A percentile compares a stretch with the other conserved stretches of the same genome.
Conservation (phyloP, 2,113 vertebrate species). For the Tylochromis polylepis region DNA sequence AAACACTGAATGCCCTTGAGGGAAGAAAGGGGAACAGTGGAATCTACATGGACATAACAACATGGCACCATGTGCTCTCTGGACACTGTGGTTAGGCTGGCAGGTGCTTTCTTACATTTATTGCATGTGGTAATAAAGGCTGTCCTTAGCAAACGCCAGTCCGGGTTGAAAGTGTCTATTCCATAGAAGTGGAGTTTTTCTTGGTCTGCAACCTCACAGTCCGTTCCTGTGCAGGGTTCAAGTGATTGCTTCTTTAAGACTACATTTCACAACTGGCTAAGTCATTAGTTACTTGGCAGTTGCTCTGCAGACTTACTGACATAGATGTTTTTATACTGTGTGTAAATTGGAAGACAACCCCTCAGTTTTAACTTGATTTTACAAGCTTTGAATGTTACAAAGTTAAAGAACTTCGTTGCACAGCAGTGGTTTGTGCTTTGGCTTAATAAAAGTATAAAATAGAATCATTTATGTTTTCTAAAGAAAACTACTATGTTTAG, state of each 20-base stretch:
- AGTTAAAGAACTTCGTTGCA: neutral
- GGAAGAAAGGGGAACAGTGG: neutral
- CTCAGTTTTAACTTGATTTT: neutral
- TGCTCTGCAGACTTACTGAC: no score
- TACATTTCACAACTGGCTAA: no score
- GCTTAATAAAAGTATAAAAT: neutral
- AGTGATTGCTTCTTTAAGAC: no score
- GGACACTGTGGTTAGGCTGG: neutral
- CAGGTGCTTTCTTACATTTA: neutral
- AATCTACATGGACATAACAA: neutral
- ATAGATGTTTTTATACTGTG: no score
- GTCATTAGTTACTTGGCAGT: no score
- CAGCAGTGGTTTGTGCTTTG: neutral
- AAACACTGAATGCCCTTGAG: neutral
- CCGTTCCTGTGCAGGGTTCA: no score
- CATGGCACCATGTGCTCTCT: neutral
- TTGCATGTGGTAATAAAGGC: no score
- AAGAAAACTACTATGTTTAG: neutral
- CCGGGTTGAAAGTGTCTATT: no score
- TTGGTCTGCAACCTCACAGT: no score
- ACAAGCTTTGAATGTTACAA: rapidly evolving
- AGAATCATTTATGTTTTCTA: neutral
- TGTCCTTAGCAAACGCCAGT: no score
- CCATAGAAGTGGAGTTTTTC: no score
- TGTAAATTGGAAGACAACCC: no score